These are phyloP conservation scores for Atta colombica DNA, from an alignment of 1,140 invertebrate genomes.

Conservation along the genomic window DNA sequence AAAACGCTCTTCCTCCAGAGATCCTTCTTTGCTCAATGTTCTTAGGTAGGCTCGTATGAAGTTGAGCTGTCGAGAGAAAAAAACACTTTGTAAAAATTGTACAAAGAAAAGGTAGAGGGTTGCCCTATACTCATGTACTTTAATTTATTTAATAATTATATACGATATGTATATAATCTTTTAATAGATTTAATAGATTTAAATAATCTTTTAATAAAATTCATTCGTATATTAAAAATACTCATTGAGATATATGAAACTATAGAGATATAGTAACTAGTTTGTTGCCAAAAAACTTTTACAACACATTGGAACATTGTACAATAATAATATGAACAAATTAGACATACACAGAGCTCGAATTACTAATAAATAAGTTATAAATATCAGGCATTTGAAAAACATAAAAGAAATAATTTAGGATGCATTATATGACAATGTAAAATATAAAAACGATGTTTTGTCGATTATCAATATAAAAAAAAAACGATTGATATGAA, in stretches of 20 bases:
- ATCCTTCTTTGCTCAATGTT: slow-evolving; percentile 83
- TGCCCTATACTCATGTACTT: slow-evolving; percentile 7
- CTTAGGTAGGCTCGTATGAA: slow-evolving; percentile 88
- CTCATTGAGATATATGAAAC: slow-evolving; percentile 14
- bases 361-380: slow-evolving; percentile 23
- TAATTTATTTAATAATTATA: slow-evolving; percentile 28
- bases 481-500: slow-evolving; percentile 21
- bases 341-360: slow-evolving; percentile 18
- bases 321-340: slow-evolving; percentile 35
- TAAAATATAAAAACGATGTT: slow-evolving; percentile 6
- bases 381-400: slow-evolving; percentile 26
- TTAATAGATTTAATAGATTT: neutral
- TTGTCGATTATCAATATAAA: neutral
- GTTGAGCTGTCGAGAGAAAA: slow-evolving; percentile 86
- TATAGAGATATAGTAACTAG: slow-evolving; percentile 1
- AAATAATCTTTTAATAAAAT: slow-evolving; percentile 2
- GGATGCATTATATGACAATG: slow-evolving; percentile 12
- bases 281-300: neutral
- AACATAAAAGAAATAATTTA: slow-evolving; percentile 32
- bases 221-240: slow-evolving; percentile 3
- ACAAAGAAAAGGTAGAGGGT: slow-evolving; percentile 11
- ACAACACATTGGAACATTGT: slow-evolving; percentile 16
- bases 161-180: too few relatives aligned
- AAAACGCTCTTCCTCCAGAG: slow-evolving; percentile 88
- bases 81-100: slow-evolving; percentile 2